Conservation (phyloP, 2,113 vertebrate species). For the Coryphaenoides rupestris region DNA sequence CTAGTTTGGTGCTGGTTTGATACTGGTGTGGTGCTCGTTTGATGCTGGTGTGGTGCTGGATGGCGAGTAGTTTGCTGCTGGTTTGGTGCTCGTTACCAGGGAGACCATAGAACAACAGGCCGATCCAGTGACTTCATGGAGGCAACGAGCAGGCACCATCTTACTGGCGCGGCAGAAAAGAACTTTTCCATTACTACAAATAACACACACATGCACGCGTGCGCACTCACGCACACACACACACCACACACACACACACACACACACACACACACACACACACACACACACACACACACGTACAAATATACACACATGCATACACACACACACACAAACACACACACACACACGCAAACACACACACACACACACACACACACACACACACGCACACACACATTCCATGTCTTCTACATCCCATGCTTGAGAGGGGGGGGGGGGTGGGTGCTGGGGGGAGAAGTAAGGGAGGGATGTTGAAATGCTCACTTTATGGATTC, state of each 20-base stretch:
- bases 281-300: background rate
- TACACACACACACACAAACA: background rate
- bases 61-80: background rate
- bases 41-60: conserved; percentile 16
- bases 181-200: conserved; percentile 45
- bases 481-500: conserved; percentile 70
- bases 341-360: too few species aligned
- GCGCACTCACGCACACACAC: conserved; percentile 10
- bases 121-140: conserved; percentile 11
- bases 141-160: conserved; percentile 6
- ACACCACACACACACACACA: conserved; percentile 28
- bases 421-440: conserved; percentile 40
- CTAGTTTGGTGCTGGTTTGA: too few species aligned
- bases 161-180: conserved; percentile 14
- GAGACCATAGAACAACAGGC: conserved; percentile 64
- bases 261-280: background rate
- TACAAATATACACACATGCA: too few species aligned
- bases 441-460: conserved; percentile 5
- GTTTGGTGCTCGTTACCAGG: background rate
- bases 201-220: background rate
- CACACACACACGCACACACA: conserved; percentile 20
- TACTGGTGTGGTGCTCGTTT: too few species aligned
- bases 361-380: background rate
- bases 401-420: conserved; percentile 41
- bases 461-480: conserved; percentile 33